These are phyloP conservation scores for Puffinus mauretanicus DNA, from an alignment of 2,113 vertebrate genomes.

Conservation along the genomic window DNA sequence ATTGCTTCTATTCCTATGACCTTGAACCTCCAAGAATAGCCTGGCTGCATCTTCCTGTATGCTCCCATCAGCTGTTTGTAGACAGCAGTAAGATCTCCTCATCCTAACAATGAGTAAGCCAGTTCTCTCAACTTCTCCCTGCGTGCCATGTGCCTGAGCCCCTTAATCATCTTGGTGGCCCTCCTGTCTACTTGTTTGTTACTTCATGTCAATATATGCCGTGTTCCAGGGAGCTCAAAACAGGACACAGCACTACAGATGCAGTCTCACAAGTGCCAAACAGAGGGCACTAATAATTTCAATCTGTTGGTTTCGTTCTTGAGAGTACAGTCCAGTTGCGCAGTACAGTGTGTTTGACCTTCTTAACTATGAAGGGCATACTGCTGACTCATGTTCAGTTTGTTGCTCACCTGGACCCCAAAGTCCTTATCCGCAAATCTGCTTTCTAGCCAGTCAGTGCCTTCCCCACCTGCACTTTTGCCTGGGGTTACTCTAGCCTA, in stretches of 20 bases:
- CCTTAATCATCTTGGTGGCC: no score
- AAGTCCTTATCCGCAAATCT: neutral
- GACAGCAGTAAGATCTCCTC: neutral
- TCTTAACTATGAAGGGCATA: neutral
- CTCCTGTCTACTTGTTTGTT: neutral
- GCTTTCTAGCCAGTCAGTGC: neutral
- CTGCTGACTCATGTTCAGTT: neutral
- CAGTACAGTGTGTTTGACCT: neutral
- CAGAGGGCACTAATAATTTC: neutral
- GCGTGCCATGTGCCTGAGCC: neutral
- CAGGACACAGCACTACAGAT: neutral
- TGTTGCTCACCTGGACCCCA: neutral
- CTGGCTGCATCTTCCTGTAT: neutral
- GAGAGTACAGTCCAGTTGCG: neutral
- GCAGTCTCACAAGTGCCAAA: neutral
- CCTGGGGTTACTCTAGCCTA: neutral
- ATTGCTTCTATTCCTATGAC: neutral
- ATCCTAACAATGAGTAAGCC: neutral
- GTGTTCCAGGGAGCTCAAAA: neutral
- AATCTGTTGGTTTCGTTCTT: neutral
- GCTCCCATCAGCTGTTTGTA: neutral
- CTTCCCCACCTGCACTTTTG: neutral
- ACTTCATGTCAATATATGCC: neutral
- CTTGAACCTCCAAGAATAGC: neutral
- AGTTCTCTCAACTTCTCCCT: neutral